Conservation (phyloP, 2,888 invertebrate species). For the Eupithecia dodoneata region DNA sequence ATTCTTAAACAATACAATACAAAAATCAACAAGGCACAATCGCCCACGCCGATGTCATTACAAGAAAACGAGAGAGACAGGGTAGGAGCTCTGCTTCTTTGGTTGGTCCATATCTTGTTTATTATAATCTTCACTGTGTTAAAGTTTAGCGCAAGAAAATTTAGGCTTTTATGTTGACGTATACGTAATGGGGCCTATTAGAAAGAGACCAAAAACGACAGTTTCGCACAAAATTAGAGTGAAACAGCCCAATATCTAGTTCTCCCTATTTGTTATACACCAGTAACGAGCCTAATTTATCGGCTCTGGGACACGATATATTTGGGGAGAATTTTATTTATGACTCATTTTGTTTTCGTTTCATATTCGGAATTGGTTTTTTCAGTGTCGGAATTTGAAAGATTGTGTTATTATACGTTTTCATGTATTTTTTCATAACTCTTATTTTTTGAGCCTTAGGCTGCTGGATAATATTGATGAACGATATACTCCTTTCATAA, state of each 20-base stretch:
- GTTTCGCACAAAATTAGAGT: constrained; percentile 6
- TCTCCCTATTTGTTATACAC: constrained; percentile 65
- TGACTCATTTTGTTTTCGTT: constrained; percentile 37
- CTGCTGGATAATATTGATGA: neutral
- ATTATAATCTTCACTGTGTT: neutral
- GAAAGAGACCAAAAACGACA: neutral
- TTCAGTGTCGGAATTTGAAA: neutral
- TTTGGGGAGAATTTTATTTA: constrained; percentile 42
- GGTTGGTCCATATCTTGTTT: neutral
- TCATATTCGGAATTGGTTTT: constrained; percentile 8
- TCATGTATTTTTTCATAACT: neutral
- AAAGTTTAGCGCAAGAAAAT: neutral
- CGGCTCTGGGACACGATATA: constrained; percentile 45
- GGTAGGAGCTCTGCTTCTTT: no score
- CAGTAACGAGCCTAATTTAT: constrained; percentile 75
- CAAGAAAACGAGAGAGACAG: no score
- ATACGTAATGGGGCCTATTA: neutral
- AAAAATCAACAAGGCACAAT: no score
- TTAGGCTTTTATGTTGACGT: no score
- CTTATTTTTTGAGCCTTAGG: neutral
- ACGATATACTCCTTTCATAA: neutral
- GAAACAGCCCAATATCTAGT: constrained; percentile 58
- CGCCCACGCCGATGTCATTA: neutral
- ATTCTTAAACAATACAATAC: no score
- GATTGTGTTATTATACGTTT: neutral